Evolutionary conservation across 2,888 invertebrate genomes (phyloP).

Genomic region (Cordilura impudica): DNA sequence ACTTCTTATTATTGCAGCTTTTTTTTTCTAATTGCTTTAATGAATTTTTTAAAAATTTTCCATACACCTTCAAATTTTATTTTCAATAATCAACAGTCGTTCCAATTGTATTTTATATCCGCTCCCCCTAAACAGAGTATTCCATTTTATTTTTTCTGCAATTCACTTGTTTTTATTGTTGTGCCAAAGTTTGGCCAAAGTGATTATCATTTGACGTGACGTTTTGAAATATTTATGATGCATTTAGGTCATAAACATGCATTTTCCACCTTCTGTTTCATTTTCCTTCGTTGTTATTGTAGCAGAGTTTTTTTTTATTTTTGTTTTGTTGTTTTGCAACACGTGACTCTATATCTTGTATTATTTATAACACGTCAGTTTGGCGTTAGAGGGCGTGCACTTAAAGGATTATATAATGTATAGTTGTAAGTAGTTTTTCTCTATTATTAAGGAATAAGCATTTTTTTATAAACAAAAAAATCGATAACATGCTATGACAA

Average conservation of each 20-base stretch:
- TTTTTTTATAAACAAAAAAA: constrained; percentile 10
- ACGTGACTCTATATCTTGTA: constrained; percentile 34
- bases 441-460: neutral
- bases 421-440: neutral
- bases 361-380: constrained; percentile 53
- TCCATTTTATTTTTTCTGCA: neutral
- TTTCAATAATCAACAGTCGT: too few species aligned
- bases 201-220: constrained; percentile 76
- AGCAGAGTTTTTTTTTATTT: neutral
- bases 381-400: constrained; percentile 60
- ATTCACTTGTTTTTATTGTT: constrained; percentile 28
- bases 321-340: neutral
- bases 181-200: constrained; percentile 61
- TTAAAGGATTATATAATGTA: neutral
- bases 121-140: neutral
- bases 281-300: constrained; percentile 9
- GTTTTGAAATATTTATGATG: constrained; percentile 73
- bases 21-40: neutral
- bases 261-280: constrained; percentile 5
- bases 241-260: constrained; percentile 73
- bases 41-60: neutral
- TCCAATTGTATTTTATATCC: too few species aligned
- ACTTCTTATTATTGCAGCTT: neutral
- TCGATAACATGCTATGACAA: constrained; percentile 51
- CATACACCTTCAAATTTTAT: too few species aligned